A percentile compares a stretch with the other conserved stretches of the same genome.
These are phyloP conservation scores for Dipodomys ordii DNA, from an alignment of 2,113 vertebrate species.

Conservation along the genomic window DNA sequence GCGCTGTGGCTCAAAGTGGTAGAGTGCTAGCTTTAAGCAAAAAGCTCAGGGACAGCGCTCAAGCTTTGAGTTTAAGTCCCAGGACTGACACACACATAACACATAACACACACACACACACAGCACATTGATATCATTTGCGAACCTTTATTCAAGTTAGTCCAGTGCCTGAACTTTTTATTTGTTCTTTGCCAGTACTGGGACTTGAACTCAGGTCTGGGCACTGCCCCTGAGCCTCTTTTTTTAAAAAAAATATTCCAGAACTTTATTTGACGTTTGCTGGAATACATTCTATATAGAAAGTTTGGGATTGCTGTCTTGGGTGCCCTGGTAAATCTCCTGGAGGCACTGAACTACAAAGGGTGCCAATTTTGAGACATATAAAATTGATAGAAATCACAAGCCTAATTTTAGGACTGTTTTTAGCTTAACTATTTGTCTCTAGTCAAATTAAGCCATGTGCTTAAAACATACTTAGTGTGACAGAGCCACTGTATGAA, in stretches of 20 bases:
- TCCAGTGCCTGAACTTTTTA: too few relatives aligned
- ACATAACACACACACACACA: too few relatives aligned
- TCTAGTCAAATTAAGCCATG: conserved; percentile 76
- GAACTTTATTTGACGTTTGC: conserved; percentile 88
- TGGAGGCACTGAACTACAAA: conserved; percentile 75
- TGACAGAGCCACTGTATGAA: conserved; percentile 68
- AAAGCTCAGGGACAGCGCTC: too few relatives aligned
- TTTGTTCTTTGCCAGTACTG: too few relatives aligned
- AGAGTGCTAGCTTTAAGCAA: too few relatives aligned
- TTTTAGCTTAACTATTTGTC: conserved; percentile 48
- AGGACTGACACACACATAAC: too few relatives aligned
- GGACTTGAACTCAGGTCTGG: too few relatives aligned
- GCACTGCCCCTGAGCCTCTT: too few relatives aligned
- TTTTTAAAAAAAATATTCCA: conserved; percentile 86
- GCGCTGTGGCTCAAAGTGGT: too few relatives aligned
- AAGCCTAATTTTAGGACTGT: conserved; percentile 65
- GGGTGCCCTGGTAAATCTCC: conserved; percentile 75
- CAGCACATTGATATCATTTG: too few relatives aligned
- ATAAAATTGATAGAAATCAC: conserved; percentile 71
- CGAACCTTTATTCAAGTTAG: too few relatives aligned
- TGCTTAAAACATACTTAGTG: conserved; percentile 69
- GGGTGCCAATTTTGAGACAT: conserved; percentile 69
- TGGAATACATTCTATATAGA: conserved; percentile 84
- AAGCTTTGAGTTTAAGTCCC: too few relatives aligned
- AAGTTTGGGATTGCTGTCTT: conserved; percentile 72